These are phyloP conservation scores for Callimorpha dominula DNA, from an alignment of 2,888 invertebrate genomes.

Conservation along the genomic window DNA sequence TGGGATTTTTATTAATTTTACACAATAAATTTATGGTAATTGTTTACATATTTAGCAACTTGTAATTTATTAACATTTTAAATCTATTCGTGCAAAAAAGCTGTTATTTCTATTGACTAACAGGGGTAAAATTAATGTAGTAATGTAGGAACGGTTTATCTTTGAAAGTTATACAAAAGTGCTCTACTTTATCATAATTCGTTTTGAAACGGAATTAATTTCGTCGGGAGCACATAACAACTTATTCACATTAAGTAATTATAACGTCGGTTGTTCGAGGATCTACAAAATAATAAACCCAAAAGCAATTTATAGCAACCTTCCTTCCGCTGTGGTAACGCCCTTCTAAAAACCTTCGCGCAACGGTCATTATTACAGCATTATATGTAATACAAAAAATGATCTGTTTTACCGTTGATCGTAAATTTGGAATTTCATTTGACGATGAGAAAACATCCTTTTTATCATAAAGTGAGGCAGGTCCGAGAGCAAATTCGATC, in stretches of 20 bases:
- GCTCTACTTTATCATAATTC: constrained; percentile 49
- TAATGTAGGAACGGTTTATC: neutral
- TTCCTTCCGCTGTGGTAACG: constrained; percentile 40
- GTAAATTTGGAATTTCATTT: constrained; percentile 32
- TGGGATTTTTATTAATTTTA: constrained; percentile 48
- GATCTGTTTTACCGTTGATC: constrained; percentile 36
- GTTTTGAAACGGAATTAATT: constrained; percentile 24
- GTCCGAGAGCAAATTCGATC: constrained; percentile 53
- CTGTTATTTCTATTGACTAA: too few relatives aligned
- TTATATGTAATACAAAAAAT: constrained; percentile 26
- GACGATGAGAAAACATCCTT: constrained; percentile 41
- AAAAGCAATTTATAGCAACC: constrained; percentile 42
- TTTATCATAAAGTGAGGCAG: constrained; percentile 47
- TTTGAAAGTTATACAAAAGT: constrained; percentile 33
- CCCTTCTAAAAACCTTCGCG: constrained; percentile 47
- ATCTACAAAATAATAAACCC: constrained; percentile 42
- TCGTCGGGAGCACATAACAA: constrained; percentile 8
- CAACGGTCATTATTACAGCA: constrained; percentile 35
- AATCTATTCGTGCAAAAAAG: constrained; percentile 16
- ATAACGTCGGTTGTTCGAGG: constrained; percentile 20
- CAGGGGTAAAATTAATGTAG: neutral
- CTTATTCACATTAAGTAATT: constrained; percentile 25
- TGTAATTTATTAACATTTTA: constrained; percentile 20
- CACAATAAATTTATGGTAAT: constrained; percentile 56
- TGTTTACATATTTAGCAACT: constrained; percentile 44